phyloP scores from a whole-genome alignment of 1,140 invertebrate species.

The Aphelenchoides besseyi region DNA sequence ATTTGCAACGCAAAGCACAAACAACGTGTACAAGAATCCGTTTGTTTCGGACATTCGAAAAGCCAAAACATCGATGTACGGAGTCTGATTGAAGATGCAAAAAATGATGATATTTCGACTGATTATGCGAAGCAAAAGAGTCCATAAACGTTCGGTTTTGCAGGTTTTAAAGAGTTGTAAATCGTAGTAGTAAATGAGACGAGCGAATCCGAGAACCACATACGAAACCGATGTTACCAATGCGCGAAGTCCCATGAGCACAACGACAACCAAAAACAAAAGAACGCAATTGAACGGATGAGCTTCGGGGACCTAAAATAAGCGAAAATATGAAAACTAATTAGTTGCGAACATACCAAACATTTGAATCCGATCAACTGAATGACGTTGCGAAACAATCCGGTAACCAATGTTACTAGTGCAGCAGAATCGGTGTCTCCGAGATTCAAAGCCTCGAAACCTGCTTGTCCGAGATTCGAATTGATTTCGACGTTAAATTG shows the following conservation, averaged over 20 bases:
- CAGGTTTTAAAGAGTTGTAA: neutral
- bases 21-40: slow-evolving; percentile 27
- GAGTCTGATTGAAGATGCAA: slow-evolving; percentile 4
- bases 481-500: slow-evolving; percentile 9
- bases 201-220: neutral
- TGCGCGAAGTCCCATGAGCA: neutral
- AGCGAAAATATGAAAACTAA: neutral
- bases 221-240: neutral
- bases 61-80: slow-evolving; percentile 20
- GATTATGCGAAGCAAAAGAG: neutral
- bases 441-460: neutral
- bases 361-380: neutral
- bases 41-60: slow-evolving; percentile 16
- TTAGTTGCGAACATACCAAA: neutral
- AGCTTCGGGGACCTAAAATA: neutral
- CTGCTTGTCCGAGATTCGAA: neutral
- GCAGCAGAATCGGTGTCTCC: neutral
- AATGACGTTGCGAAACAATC: neutral
- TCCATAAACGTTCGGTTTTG: neutral
- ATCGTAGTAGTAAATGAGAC: neutral
- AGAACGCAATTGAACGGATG: neutral
- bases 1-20: slow-evolving; percentile 17
- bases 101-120: slow-evolving; percentile 7
- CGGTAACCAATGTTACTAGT: neutral
- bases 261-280: neutral